These are phyloP conservation scores for Cichladusa arquata DNA, from an alignment of 2,113 vertebrate genomes.

Conservation along the genomic window DNA sequence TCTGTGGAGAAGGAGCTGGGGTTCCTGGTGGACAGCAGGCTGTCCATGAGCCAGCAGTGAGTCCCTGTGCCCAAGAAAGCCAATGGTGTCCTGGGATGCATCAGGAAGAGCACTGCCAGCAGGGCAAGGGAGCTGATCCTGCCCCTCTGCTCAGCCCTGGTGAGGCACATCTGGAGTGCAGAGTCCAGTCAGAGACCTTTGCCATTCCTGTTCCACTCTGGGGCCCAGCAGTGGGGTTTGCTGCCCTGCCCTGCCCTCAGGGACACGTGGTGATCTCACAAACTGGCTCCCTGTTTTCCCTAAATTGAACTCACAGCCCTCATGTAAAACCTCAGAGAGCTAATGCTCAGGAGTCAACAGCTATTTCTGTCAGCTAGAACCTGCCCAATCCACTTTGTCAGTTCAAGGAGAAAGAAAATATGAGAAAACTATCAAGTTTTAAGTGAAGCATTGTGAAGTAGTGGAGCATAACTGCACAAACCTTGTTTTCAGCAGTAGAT, in stretches of 20 bases:
- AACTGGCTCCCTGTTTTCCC: background rate
- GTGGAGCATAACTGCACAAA: slow-evolving; percentile 41
- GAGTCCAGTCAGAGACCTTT: background rate
- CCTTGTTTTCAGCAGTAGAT: slow-evolving; percentile 56
- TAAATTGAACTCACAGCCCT: background rate
- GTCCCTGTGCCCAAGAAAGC: too few species aligned
- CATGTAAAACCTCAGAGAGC: rapidly evolving
- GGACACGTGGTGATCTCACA: background rate
- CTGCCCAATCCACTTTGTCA: background rate
- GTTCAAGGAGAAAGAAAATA: slow-evolving; percentile 54
- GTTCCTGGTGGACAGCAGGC: background rate
- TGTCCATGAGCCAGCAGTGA: too few species aligned
- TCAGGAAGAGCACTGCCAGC: too few species aligned
- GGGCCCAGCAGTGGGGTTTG: background rate
- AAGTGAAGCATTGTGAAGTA: slow-evolving; percentile 41
- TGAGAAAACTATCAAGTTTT: slow-evolving; percentile 49
- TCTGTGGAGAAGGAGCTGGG: too few species aligned
- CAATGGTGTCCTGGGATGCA: too few species aligned
- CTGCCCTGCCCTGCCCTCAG: background rate
- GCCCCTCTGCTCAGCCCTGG: too few species aligned
- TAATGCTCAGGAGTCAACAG: background rate
- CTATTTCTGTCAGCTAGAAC: background rate
- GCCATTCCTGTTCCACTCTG: background rate
- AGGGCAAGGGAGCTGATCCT: too few species aligned
- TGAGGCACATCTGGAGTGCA: too few species aligned